phyloP scores from a whole-genome alignment of 2,888 invertebrate genomes.

The Synanthedon vespiformis region DNA sequence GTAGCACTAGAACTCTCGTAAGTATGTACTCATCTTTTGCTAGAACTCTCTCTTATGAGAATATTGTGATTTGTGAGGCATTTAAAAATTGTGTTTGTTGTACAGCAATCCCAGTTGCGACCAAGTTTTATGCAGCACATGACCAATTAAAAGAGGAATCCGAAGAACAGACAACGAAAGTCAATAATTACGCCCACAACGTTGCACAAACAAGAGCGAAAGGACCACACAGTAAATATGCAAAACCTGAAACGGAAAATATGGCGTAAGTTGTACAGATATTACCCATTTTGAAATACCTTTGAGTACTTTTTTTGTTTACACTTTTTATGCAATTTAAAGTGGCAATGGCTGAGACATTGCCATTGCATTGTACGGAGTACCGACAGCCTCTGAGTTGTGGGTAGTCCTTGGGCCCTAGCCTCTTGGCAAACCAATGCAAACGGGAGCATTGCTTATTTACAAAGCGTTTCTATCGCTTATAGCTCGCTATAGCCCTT shows the following conservation, averaged over 20 bases:
- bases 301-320: background rate
- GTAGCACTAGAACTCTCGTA: too few relatives aligned
- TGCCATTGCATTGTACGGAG: too few relatives aligned
- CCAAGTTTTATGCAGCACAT: constrained; percentile 56
- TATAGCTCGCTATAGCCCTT: too few relatives aligned
- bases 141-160: constrained; percentile 38
- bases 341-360: too few relatives aligned
- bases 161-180: constrained; percentile 32
- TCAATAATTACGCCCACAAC: constrained; percentile 37
- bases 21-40: too few relatives aligned
- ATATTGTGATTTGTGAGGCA: too few relatives aligned
- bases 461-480: too few relatives aligned
- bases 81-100: background rate
- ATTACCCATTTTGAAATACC: background rate
- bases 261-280: constrained; percentile 29
- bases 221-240: constrained; percentile 50
- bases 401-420: too few relatives aligned
- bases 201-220: constrained; percentile 50
- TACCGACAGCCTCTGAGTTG: too few relatives aligned
- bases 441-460: too few relatives aligned
- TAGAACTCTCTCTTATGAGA: too few relatives aligned
- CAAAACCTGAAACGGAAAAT: constrained; percentile 40
- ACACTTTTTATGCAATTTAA: background rate
- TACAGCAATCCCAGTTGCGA: constrained; percentile 45
- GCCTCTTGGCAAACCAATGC: too few relatives aligned